These are phyloP conservation scores for Isoperla grammatica DNA, from an alignment of 2,888 invertebrate species.

Conservation along the genomic window DNA sequence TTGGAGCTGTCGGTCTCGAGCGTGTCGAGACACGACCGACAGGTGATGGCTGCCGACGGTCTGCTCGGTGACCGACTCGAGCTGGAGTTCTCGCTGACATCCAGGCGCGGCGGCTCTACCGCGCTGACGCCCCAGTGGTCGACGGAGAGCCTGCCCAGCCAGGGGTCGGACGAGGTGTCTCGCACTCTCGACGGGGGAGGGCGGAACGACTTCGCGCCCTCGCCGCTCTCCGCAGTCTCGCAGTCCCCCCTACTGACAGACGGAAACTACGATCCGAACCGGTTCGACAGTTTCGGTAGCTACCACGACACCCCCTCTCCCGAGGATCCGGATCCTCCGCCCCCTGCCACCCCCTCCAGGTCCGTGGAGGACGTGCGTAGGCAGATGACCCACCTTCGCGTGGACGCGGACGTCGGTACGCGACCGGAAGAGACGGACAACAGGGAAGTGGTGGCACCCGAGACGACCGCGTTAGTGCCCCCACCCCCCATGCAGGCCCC, in stretches of 20 bases:
- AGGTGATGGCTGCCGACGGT: too few relatives aligned
- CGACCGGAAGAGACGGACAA: not conserved
- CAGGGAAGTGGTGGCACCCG: not conserved
- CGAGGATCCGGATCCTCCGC: too few relatives aligned
- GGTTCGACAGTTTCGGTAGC: not conserved
- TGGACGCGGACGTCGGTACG: not conserved
- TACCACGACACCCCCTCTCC: not conserved
- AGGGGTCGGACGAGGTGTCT: conserved; percentile 55
- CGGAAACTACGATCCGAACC: not conserved
- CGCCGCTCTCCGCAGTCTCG: not conserved
- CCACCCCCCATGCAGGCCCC: not conserved
- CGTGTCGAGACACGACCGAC: not conserved
- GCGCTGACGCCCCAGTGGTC: conserved; percentile 56
- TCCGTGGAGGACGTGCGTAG: too few relatives aligned
- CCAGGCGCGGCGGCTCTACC: conserved; percentile 31
- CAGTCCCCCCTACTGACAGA: not conserved
- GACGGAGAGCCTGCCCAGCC: conserved; percentile 59
- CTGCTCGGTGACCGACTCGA: not conserved
- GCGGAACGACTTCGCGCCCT: not conserved
- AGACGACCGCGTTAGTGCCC: not conserved
- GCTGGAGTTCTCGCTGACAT: not conserved
- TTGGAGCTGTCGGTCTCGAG: not conserved
- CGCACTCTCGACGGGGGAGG: too few relatives aligned
- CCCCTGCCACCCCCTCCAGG: too few relatives aligned
- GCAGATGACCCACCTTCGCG: too few relatives aligned